Base-by-base conservation (phyloP, 2,888 invertebrate species). In the Microplitis manilae region DNA sequence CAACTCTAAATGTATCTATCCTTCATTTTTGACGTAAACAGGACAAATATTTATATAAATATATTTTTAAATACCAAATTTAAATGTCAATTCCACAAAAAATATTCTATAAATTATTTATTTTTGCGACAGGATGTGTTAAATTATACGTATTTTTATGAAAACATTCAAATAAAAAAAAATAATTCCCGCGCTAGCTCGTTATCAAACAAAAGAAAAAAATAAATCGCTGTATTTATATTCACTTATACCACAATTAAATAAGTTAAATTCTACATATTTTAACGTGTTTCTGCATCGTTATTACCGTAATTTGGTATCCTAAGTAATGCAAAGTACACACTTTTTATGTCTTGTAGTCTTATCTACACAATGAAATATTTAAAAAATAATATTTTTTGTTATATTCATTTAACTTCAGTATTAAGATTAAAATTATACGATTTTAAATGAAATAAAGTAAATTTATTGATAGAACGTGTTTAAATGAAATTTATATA, bases 11-110 rank as follows among this genome's bases (percentile, higher is more conserved):
- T 40, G n/a, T 38, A 39, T 15, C 40, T 64, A 41, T 73, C 64
- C 20, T 65, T 65, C 50, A n/a, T 73, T 73, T 64, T 50, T 65
- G 73, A 73, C 73, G 64, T 65, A 64, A 64, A 73, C 17, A 65
- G 40, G 20, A 13, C 64, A 65, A 73, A 61, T 30, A 73, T 64
- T 65, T n/a, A 64, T 62, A 30, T 9, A 13, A 30, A 40, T 30
- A 30, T 30, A 30, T 30, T 30, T 30, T 30, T 30, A 30, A 2
- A 20, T 41, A 64, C 40, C 39, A 62, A 61, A 5, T 40, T 38
- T 9, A 72, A 15, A 39, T 40, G 5, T 67, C 30, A 30, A 9
- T 67, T 30, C 13, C 39, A 67, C 6, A 1, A 5, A 67, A 50
- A 50, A 50, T 13, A 50, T 50, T 50, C 6, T 30, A 50, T 50